Evolutionary conservation across 2,113 vertebrate genomes (phyloP).

Genomic region (Gobio gobio): DNA sequence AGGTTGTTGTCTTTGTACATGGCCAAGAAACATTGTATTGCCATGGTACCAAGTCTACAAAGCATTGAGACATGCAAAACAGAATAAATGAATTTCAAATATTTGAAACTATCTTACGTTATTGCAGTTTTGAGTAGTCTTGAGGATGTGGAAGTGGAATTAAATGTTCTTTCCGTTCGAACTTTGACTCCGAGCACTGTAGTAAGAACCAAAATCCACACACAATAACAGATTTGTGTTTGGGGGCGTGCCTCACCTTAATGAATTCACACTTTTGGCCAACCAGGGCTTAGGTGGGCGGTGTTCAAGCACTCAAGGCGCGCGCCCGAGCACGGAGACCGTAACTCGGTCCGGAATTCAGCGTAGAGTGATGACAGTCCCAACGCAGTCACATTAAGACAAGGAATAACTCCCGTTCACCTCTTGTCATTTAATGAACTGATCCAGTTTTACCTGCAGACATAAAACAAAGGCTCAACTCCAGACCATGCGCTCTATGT

Average conservation of each 20-base stretch:
- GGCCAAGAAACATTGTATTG: neutral
- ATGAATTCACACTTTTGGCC: conserved; percentile 22
- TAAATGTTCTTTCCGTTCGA: neutral
- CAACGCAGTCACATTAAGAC: conserved; percentile 36
- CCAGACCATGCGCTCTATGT: conserved; percentile 24
- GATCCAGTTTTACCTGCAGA: conserved; percentile 28
- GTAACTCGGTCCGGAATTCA: conserved; percentile 47
- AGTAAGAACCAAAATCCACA: neutral
- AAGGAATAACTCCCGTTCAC: conserved; percentile 22
- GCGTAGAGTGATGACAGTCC: conserved; percentile 41
- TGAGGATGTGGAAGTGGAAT: neutral
- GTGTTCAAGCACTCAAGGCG: conserved; percentile 30
- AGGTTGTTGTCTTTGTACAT: neutral
- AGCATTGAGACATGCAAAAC: too few relatives aligned
- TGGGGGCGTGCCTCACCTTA: neutral
- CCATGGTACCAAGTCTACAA: neutral
- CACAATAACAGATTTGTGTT: neutral
- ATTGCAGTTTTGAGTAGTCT: too few relatives aligned
- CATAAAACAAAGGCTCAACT: conserved; percentile 21
- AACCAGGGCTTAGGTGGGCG: conserved; percentile 40
- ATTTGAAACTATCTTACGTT: neutral
- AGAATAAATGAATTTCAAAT: neutral
- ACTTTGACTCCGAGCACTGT: neutral
- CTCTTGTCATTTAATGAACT: neutral
- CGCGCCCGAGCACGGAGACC: conserved; percentile 19